Percentiles rank a stretch among this genome's conserved stretches.
Conservation (phyloP, 2,113 vertebrate genomes). For the Eonycteris spelaea region DNA sequence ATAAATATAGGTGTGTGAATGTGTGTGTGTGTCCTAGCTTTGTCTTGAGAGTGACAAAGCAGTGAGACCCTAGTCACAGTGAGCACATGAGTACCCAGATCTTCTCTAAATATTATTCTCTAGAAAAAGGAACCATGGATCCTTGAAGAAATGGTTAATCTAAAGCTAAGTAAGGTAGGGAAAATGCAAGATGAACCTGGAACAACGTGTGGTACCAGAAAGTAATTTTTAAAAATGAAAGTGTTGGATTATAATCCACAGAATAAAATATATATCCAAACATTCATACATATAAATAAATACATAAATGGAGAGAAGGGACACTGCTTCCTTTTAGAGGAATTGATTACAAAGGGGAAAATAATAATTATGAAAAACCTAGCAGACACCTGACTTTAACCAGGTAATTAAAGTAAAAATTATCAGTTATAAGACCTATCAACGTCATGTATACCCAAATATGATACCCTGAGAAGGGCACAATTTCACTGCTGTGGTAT, state of each 20-base stretch:
- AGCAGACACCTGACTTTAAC: not conserved
- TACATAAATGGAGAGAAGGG: not conserved
- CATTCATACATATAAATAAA: not conserved
- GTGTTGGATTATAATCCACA: not conserved
- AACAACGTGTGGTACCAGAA: not conserved
- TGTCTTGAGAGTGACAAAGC: not conserved
- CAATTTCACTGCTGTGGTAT: not conserved
- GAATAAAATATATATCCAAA: not conserved
- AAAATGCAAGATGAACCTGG: not conserved
- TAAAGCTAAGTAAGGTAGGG: not conserved
- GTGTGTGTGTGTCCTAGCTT: not conserved
- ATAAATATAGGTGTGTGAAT: not conserved
- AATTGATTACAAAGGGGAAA: not conserved
- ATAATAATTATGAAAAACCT: not conserved
- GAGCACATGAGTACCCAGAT: not conserved
- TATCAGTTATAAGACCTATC: not conserved
- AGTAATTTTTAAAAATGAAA: not conserved
- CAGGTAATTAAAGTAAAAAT: not conserved
- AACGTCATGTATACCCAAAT: not conserved
- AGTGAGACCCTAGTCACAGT: not conserved
- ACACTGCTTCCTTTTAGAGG: not conserved
- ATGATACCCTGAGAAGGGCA: not conserved
- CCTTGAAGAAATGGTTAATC: not conserved
- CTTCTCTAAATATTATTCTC: conserved; percentile 8
- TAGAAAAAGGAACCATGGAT: not conserved